Evolutionary conservation across 2,888 invertebrate genomes (phyloP).

Genomic region (Trachelus iudaicus): DNA sequence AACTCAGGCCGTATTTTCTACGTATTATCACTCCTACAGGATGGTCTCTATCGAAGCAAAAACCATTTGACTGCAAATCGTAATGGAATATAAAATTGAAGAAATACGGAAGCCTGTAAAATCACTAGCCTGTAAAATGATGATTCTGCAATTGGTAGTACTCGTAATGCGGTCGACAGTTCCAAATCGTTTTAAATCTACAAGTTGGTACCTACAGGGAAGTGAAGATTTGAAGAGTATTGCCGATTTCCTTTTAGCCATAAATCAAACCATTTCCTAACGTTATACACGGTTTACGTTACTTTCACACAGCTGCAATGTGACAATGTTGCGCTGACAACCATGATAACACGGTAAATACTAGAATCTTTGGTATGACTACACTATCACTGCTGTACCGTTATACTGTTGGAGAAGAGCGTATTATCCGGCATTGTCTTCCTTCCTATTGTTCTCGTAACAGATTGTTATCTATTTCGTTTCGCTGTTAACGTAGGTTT

Average conservation of each 20-base stretch:
- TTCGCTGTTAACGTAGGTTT: not conserved
- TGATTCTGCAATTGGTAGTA: not conserved
- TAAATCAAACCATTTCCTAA: too few relatives aligned
- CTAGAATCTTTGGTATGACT: not conserved
- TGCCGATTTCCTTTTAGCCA: too few relatives aligned
- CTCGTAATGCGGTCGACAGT: not conserved
- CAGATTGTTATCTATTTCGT: not conserved
- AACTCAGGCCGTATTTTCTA: not conserved
- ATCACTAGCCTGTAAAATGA: not conserved
- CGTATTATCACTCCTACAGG: not conserved
- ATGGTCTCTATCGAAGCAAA: not conserved
- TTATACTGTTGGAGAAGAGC: not conserved
- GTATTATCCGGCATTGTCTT: not conserved
- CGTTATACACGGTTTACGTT: too few relatives aligned
- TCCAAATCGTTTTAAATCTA: too few relatives aligned
- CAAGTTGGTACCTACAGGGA: too few relatives aligned
- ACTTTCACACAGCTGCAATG: too few relatives aligned
- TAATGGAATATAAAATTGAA: not conserved
- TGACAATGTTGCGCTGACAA: too few relatives aligned
- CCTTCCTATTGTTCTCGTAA: not conserved
- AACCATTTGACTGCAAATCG: not conserved
- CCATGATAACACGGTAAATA: not conserved
- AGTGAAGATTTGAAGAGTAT: too few relatives aligned
- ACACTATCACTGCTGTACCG: not conserved
- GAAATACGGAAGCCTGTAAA: not conserved